Conservation (phyloP, 2,113 vertebrate genomes). For the Tursiops truncatus region DNA sequence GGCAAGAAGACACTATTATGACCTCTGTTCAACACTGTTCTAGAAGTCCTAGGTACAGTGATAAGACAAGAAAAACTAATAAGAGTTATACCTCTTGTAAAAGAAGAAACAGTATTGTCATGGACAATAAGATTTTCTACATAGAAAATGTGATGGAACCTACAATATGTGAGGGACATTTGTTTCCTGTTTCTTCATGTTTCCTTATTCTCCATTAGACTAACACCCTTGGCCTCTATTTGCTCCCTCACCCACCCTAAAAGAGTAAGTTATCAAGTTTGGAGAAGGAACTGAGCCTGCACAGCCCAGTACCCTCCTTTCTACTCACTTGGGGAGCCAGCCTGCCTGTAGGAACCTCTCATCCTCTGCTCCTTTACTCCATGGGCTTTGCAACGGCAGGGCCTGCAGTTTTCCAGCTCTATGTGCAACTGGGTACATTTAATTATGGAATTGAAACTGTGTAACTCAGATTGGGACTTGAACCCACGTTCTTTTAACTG, state of each 20-base stretch:
- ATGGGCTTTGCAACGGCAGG: background rate
- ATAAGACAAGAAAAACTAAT: background rate
- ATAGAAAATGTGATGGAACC: background rate
- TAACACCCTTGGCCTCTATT: background rate
- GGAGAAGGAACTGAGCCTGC: background rate
- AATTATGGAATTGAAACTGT: too few species aligned
- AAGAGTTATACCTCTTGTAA: background rate
- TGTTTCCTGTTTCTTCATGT: background rate
- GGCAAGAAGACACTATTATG: background rate
- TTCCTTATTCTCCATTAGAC: too few species aligned
- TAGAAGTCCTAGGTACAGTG: background rate
- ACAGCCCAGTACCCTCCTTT: background rate
- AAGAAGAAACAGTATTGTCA: background rate
- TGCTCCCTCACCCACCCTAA: background rate
- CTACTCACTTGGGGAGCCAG: background rate
- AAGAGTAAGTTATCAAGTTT: background rate
- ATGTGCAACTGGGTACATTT: background rate
- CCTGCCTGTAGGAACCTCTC: background rate
- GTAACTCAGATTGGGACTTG: too few species aligned
- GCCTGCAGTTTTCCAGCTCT: background rate
- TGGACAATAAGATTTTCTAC: background rate
- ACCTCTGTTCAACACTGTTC: background rate
- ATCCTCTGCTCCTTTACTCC: background rate
- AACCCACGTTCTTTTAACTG: too few species aligned
- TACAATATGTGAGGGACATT: background rate